A percentile compares a stretch with the other conserved stretches of the same genome.
phyloP scores from a whole-genome alignment of 2,888 invertebrate species.

The Agrenia bidenticulata region DNA sequence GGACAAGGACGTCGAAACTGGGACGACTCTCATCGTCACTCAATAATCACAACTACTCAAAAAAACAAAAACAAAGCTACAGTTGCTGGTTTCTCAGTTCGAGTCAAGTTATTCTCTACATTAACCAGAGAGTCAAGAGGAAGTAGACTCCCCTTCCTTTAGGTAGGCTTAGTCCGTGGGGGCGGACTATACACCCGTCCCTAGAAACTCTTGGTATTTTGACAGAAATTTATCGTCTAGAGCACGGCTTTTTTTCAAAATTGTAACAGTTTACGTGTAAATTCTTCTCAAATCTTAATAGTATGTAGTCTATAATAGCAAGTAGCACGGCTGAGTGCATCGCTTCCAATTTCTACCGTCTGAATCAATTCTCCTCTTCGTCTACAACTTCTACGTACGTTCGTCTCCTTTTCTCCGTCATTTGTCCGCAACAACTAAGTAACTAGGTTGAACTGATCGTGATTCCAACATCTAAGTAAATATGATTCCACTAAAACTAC shows the following conservation, averaged over 20 bases:
- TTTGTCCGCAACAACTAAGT: background rate
- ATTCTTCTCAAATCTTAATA: constrained; percentile 1
- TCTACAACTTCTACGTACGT: constrained; percentile 8
- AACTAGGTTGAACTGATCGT: background rate
- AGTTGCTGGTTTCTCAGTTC: background rate
- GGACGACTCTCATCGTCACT: background rate
- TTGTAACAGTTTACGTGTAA: background rate
- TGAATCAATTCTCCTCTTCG: background rate
- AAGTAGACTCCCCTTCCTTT: background rate
- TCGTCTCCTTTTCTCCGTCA: no score
- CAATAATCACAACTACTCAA: constrained; percentile 3
- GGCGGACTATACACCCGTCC: background rate
- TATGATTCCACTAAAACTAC: background rate
- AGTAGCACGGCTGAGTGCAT: background rate
- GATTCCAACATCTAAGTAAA: background rate
- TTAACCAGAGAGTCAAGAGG: background rate
- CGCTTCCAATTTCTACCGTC: no score
- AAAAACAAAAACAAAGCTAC: constrained; percentile 7
- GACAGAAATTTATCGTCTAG: background rate
- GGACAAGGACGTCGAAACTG: background rate
- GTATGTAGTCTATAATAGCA: constrained; percentile 9
- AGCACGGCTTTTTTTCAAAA: constrained; percentile 6
- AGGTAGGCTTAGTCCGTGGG: background rate
- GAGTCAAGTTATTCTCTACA: constrained; percentile 4
- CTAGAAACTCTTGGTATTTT: background rate